A percentile compares a stretch with the other conserved stretches of the same genome.
Evolutionary conservation across 2,113 vertebrate genomes (phyloP).

Genomic region (Raja brachyura): DNA sequence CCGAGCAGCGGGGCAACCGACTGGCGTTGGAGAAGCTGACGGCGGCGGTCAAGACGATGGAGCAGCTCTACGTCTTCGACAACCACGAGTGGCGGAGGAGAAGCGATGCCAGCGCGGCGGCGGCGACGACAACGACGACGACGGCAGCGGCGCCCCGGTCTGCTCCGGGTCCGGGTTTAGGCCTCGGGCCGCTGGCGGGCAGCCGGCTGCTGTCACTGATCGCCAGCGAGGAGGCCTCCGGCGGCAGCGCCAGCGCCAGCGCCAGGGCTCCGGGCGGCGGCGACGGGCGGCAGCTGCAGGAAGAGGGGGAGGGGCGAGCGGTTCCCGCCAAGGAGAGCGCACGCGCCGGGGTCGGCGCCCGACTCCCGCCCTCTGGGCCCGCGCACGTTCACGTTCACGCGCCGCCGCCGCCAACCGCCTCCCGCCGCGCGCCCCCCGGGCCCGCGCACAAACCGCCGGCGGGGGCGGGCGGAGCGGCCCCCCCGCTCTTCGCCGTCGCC

Average conservation of each 20-base stretch:
- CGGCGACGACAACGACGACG: too few species aligned
- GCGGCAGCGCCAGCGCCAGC: not conserved
- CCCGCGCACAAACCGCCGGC: conserved; percentile 45
- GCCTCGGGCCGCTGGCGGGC: conserved; percentile 59
- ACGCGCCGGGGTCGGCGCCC: conserved; percentile 44
- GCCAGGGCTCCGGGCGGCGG: conserved; percentile 28
- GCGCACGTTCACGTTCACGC: not conserved
- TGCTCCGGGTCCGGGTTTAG: too few species aligned
- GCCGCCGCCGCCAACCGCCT: conserved; percentile 36
- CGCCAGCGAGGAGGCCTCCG: conserved; percentile 55
- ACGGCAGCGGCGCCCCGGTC: too few species aligned
- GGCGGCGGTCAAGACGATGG: conserved; percentile 90
- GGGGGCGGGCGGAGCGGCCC: conserved; percentile 40
- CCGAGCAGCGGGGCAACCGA: conserved; percentile 45
- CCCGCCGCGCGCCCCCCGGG: conserved; percentile 40
- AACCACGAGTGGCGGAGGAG: conserved; percentile 87
- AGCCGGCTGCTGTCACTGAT: conserved; percentile 83
- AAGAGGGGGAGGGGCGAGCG: conserved; percentile 42
- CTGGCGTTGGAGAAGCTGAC: conserved; percentile 81
- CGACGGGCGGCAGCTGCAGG: conserved; percentile 42
- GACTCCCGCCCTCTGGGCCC: too few species aligned
- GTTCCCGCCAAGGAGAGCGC: conserved; percentile 48
- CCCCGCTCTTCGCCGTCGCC: not conserved
- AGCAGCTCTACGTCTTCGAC: conserved; percentile 83
- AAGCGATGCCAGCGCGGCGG: conserved; percentile 36